Base-by-base conservation (phyloP, 2,797 vertebrate species). In the Cheirogaleus major region DNA sequence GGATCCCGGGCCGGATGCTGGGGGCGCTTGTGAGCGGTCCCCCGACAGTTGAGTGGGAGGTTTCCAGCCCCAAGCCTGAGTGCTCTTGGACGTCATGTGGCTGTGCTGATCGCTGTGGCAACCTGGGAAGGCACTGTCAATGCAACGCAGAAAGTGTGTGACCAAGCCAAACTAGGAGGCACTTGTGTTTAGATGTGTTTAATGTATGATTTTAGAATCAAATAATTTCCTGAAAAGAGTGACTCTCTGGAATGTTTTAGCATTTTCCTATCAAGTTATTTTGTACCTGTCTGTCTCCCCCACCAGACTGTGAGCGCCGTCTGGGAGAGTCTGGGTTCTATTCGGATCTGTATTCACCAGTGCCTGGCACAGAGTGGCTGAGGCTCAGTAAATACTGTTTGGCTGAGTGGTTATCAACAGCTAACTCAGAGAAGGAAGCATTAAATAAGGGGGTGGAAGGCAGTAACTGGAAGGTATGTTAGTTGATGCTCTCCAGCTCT, bases 391-490 rank as follows among this genome's bases (percentile, higher is more conserved):
- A 61, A 63, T 86, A 61, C 79, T 67, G 43, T 88, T 90, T 76
- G 84, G 38, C 5, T 22, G 48, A 76, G 48, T 91, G 78, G 22
- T 83, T 45, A 70, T 76, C 78, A 80, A n/a, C 50, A 80, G 63
- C 72, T 57, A 35, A 75, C 84, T 80, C 65, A 87, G 86, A 92
- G 84, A 96, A 43, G 61, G 69, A 55, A 70, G 48, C 78, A 43
- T 65, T 35, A 85, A 89, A 38, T 41, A 63, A 12, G 9, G 22
- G 32, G 14, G 5, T 35, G 35, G 52, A 45, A 90, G 8, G 23
- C 55, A 22, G 75, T 57, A 57, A 83, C 55, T 79, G n/a, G 41
- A 89, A 70, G 81, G 76, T 35, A 9, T 6, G 50, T 93, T 57
- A 52, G 25, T 45, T 35, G 45, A 50, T 41, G 23, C 92, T 59